These are phyloP conservation scores for Pyrocoelia pectoralis DNA, from an alignment of 2,888 invertebrate species.

Conservation along the genomic window DNA sequence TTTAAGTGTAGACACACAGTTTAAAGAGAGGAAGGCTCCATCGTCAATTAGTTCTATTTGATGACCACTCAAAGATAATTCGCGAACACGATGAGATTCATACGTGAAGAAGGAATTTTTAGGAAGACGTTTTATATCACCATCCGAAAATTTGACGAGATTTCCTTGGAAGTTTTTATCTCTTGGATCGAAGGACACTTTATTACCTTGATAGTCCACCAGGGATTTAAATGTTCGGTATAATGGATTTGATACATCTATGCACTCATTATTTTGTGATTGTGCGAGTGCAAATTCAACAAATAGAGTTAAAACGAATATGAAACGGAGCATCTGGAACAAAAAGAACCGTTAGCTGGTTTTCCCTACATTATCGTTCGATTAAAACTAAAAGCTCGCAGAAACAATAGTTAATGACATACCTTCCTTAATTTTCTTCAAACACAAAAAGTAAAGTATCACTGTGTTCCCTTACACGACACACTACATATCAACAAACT, in stretches of 20 bases:
- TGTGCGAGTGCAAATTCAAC: not conserved
- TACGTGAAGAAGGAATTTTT: constrained; percentile 47
- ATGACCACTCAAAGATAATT: constrained; percentile 45
- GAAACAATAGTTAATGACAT: not conserved
- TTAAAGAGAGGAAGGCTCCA: constrained; percentile 47
- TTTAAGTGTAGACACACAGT: constrained; percentile 46
- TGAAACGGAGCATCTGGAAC: constrained; percentile 1
- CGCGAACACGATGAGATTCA: constrained; percentile 45
- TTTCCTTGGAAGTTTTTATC: constrained; percentile 43
- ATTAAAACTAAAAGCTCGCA: not conserved
- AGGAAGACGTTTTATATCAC: constrained; percentile 36
- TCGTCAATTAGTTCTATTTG: constrained; percentile 43
- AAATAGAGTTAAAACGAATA: not conserved
- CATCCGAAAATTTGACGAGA: constrained; percentile 41
- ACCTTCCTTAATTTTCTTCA: not conserved
- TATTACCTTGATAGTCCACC: constrained; percentile 46
- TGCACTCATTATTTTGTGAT: constrained; percentile 25
- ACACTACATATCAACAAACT: not conserved
- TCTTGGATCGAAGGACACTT: constrained; percentile 42
- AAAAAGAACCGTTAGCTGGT: constrained; percentile 2
- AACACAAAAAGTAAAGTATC: too few relatives aligned
- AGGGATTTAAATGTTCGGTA: constrained; percentile 44
- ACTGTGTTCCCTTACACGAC: not conserved
- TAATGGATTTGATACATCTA: constrained; percentile 13
- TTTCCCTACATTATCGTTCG: not conserved